Evolutionary conservation across 2,113 vertebrate species (phyloP).

Genomic region (Porphyrio hochstetteri): DNA sequence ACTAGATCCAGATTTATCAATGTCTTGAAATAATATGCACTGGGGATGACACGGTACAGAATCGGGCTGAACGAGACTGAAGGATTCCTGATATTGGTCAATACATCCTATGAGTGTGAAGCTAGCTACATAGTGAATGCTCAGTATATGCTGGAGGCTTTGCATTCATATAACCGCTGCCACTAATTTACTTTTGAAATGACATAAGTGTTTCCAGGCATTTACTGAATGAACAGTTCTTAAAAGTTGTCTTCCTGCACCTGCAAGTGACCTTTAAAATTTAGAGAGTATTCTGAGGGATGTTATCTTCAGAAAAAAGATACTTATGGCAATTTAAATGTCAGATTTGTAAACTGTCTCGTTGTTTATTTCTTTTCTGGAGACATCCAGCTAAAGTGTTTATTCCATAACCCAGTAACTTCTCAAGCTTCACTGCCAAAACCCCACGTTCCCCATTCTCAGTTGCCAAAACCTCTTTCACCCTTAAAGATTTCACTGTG

Average conservation of each 20-base stretch:
- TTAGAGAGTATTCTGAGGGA: background rate
- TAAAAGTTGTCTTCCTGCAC: background rate
- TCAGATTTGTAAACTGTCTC: background rate
- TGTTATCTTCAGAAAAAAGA: background rate
- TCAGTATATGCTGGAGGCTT: background rate
- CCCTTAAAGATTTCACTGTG: background rate
- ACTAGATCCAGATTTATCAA: background rate
- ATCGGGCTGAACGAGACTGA: background rate
- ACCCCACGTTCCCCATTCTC: background rate
- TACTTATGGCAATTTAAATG: background rate
- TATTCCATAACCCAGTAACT: background rate
- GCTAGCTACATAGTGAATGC: background rate
- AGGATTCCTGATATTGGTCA: background rate
- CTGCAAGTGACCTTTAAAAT: background rate
- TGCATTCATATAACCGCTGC: background rate
- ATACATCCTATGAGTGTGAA: background rate
- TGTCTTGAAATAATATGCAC: background rate
- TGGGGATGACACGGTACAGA: background rate
- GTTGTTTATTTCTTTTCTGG: background rate
- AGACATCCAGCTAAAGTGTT: background rate
- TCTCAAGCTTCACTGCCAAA: constrained; percentile 21
- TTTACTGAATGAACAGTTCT: background rate
- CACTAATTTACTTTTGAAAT: background rate
- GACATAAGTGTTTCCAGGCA: background rate
- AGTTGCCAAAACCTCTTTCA: constrained; percentile 1